A percentile compares a stretch with the other conserved stretches of the same genome.
phyloP scores from a whole-genome alignment of 2,888 invertebrate genomes.

The Onchidella celtica region DNA sequence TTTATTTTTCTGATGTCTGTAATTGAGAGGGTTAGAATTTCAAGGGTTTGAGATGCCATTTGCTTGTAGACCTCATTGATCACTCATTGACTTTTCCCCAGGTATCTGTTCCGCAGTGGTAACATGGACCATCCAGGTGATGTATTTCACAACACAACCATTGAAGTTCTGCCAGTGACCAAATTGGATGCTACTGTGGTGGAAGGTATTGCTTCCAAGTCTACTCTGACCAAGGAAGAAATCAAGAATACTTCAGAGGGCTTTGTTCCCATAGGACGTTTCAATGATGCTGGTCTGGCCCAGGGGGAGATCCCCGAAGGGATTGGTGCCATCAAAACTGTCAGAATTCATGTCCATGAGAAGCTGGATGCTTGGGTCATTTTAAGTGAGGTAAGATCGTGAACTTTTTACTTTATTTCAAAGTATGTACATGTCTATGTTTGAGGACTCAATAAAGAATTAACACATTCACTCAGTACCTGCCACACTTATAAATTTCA shows the following conservation, averaged over 20 bases:
- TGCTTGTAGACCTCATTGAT: too few relatives aligned
- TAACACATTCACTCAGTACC: too few relatives aligned
- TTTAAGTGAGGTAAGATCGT: slow-evolving; percentile 90
- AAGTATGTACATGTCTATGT: too few relatives aligned
- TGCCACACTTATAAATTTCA: too few relatives aligned
- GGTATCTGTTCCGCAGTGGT: slow-evolving; percentile 84
- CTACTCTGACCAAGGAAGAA: slow-evolving; percentile 48
- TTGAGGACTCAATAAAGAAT: too few relatives aligned
- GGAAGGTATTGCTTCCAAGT: slow-evolving; percentile 11
- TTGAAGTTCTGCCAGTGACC: slow-evolving; percentile 86
- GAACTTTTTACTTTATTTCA: too few relatives aligned
- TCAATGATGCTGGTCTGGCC: slow-evolving; percentile 91
- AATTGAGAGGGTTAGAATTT: too few relatives aligned
- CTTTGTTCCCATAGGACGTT: slow-evolving; percentile 86
- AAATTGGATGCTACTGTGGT: slow-evolving; percentile 39
- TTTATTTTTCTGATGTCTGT: too few relatives aligned
- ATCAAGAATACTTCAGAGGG: slow-evolving; percentile 83
- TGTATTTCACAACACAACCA: slow-evolving; percentile 91
- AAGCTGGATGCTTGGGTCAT: slow-evolving; percentile 94
- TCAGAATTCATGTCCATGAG: slow-evolving; percentile 89
- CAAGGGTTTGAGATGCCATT: too few relatives aligned
- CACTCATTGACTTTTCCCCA: too few relatives aligned
- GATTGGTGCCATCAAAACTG: slow-evolving; percentile 86
- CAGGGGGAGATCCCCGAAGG: slow-evolving; percentile 86
- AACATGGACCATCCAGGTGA: slow-evolving; percentile 94